Evolutionary conservation across 2,797 vertebrate species (phyloP), one percentile per base, ranked within the genome.

Genomic region (Rhynchotus rufescens): DNA sequence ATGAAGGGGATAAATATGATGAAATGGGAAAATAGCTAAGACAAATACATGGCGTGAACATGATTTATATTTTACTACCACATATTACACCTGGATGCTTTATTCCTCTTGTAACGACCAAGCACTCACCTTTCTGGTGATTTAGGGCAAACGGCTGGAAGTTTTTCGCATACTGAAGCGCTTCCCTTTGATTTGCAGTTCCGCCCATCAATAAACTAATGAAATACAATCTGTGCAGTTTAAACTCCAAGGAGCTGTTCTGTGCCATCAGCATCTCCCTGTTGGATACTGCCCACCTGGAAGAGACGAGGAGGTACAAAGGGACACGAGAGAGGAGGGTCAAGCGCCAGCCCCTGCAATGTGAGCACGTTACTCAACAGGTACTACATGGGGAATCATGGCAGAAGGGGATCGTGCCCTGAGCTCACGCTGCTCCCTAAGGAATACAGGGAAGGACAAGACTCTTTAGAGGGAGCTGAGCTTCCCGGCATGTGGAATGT

Each of bases 191-290:
- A 96, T 98, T 98, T 88, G 97, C 97, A 66, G 98, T 98, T 86
- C 98, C 98, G 38, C 98, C 98, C 98, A 98, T 98, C 96, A 98
- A 95, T 93, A 98, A 97, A 89, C 98, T 98, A 94, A 98, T 98
- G 89, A 98, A 98, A 94, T 98, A 98, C 9, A 98, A 95, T 51
- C 98, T 97, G 96, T 98, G 98, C 14, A 98, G 96, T 72, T 98
- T 98, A 57, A 98, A 98, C 84, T 98, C 98, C 97, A 98, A 84
- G 0, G 98, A 98, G 81, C 98, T 98, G 84, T 98, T 98, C 87
- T 98, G 98, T 61, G 98, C 98, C 97, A 98, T 98, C 15, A 98
- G 98, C 98, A 98, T 98, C 93, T 98, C 98, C 93, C 98, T 96
- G 96, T 98, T 98, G 83, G 98, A 98, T 79, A 98, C 98, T 4